These are phyloP conservation scores for Pterophyllum scalare DNA, from an alignment of 2,113 vertebrate genomes.

Conservation along the genomic window DNA sequence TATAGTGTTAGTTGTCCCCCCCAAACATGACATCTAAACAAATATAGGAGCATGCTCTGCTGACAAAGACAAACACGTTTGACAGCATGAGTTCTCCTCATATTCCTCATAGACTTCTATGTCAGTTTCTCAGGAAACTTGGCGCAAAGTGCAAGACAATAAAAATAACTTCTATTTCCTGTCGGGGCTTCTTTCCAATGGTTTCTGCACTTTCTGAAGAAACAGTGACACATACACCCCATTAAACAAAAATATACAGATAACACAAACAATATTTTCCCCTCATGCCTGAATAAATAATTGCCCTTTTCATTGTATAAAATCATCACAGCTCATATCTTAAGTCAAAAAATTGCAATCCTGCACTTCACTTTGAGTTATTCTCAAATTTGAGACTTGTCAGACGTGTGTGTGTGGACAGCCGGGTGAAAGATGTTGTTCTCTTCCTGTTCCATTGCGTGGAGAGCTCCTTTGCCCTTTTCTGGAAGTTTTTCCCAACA, in stretches of 20 bases:
- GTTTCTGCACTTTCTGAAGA: neutral
- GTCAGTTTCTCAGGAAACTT: neutral
- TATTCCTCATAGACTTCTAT: too few species aligned
- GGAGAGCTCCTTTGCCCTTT: conserved; percentile 81
- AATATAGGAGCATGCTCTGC: neutral
- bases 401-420: neutral
- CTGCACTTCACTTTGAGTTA: neutral
- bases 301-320: neutral
- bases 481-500: conserved; percentile 90
- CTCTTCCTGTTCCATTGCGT: neutral
- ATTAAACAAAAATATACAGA: neutral
- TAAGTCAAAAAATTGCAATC: neutral
- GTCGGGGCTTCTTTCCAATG: neutral
- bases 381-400: neutral
- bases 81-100: neutral
- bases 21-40: neutral
- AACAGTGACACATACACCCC: neutral
- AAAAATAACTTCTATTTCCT: neutral
- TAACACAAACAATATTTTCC: neutral
- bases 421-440: rapidly evolving
- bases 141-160: neutral
- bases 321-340: neutral
- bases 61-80: neutral
- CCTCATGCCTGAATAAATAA: neutral
- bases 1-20: neutral